Base-by-base conservation (phyloP, 1,140 invertebrate species). In the Xylocopa sonorina region DNA sequence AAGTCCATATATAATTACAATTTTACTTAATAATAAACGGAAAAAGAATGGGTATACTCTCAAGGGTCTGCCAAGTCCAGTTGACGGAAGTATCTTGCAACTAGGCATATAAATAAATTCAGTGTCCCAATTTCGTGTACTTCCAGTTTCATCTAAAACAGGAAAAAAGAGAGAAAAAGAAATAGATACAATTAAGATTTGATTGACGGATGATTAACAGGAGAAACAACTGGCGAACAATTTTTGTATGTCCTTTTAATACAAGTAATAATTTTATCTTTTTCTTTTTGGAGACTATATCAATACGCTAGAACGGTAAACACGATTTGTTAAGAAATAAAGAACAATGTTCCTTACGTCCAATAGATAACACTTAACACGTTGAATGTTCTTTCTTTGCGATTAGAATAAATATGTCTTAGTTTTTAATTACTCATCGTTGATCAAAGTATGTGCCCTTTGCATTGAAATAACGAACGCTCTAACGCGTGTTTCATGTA, bases 61-160 rank as follows among this genome's bases (percentile, higher is more conserved):
- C 57, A 91, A 51, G 87, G 43, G 85, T 95, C 94, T 5, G 93
- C 94, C 76, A 95, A 88, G 88, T 95, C 95, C 43, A 92, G 90
- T 88, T 95, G 95, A 76, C 94, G 93, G 88, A 95, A 95, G 87
- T 95, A 95, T 78, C 93, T 92, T 51, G 94, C 92, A 27, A 95
- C 94, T 51, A 95, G 84, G 81, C 94, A 94, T 72, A 95, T 95
- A 58, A 95, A 92, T 48, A 95, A 90, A 89, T 95, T 95, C 16
- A 95, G 82, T 21, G 94, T 92, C 27, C 90, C 85, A 4, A 95
- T 88, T 73, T 90, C 84, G 3, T 91, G 87, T 76, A 93, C 88
- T 48, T 93, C 89, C 21, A 87, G 53, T 18, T 87, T 89, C 78
- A 91, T 90, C 94, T 95, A 89, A 67, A 75, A 67, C 69, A 62